Evolutionary conservation across 2,888 invertebrate genomes (phyloP), one percentile per base, ranked within the genome.

Genomic region (Lasiommata megera): DNA sequence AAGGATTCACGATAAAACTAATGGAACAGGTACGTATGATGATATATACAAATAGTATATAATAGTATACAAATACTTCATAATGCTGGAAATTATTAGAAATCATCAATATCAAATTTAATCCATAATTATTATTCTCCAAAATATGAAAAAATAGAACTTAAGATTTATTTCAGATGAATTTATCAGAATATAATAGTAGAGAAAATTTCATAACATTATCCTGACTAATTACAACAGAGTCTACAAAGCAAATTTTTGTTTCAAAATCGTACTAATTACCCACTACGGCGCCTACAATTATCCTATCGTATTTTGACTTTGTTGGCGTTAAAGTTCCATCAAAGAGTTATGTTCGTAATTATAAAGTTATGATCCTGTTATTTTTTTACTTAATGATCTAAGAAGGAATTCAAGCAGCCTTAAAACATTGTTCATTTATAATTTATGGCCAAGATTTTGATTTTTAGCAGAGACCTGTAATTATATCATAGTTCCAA

Each of bases 301-400:
- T 40, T 16, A 40, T 16, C 18, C 29, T 40, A 40, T 52, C 29
- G 17, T 31, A 52, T 52, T 31, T 31, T 41, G 31, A 38, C 28
- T 50, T 11, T 14, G 18, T 36, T 37, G 18, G 36, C 36, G 9
- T 14, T 37, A 14, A 51, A 51, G 51, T 31, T 52, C 16, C 51
- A 40, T 41, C 29, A 52, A 40, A 17, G 40, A 16, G 18, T n/a
- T 29, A 40, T 38, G 51, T 29, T 40, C 28, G 28, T 51, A 51
- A 38, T 51, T 51, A 52, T 31, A 29, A 38, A 41, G 51, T 52
- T 52, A 41, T 52, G 31, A 41, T 38, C 11, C n/a, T 38, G 17
- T 37, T 38, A 50, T 40, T 52, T 52, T 44, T 51, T 36, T 50
- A 50, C 50, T 37, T 37, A 50, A 50, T n/a, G 37, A 36, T 7